Base-by-base conservation (phyloP, 2,888 invertebrate species). In the Corbicula japonica region DNA sequence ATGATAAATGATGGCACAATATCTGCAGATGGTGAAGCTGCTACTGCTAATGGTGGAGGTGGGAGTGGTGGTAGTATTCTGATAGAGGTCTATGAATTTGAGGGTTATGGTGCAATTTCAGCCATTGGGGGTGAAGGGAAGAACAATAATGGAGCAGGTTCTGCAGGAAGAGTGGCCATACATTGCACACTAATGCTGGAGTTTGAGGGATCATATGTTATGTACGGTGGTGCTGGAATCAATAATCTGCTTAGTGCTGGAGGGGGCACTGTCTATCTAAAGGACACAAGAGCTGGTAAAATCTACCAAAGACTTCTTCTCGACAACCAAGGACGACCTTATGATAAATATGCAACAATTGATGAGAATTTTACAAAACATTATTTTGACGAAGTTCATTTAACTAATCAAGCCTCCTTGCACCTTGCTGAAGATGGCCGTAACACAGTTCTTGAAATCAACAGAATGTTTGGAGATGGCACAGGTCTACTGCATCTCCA, bases 11-110 rank as follows among this genome's bases (percentile, higher is more conserved):
- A 90, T 74, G 90, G 90, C 1, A 84, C 79, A 18, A 84, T 90
- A 8, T 80, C 86, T n/a, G 89, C 85, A 10, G 80, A 87, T 78
- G 90, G 89, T 34, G 81, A 81, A 63, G 46, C 28, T 44, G 76
- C 80, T 35, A 32, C 30, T 6, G 12, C 69, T 32, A 85, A 83
- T 58, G 70, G 70, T 34, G 89, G 90, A n/a, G 89, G 86, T 18
- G 90, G 90, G 1, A 90, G 90, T 74, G 90, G 88, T 15, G 90
- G 90, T 5, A 89, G 88, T 76, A 86, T 90, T 6, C 74, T 82
- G 75, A 81, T 89, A 2, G 77, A 84, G 35, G 61, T 86, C 1
- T 82, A 74, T n/a, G 52, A 69, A 35, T 83, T 90, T 62, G 87
- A 89, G 68, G 89, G 90, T 3, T 88, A 87, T 60, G 90, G 90